Base-by-base conservation (phyloP, 2,888 invertebrate genomes). In the Cerceris rybyensis region DNA sequence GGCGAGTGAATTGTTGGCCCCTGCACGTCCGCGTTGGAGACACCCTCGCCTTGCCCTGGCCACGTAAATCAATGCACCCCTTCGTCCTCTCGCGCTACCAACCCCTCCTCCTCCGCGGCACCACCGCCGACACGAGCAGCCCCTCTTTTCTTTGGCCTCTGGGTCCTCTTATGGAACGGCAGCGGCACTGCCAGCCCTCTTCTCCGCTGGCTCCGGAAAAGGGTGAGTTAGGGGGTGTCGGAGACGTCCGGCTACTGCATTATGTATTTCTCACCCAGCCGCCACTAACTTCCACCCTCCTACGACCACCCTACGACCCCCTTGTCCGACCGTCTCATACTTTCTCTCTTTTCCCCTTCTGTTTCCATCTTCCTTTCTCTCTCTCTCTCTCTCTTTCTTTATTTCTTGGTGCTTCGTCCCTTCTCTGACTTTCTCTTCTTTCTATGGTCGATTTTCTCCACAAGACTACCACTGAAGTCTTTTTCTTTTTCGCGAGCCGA, bases 201-300 rank as follows among this genome's bases (percentile, higher is more conserved):
- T 70, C 78, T 75, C 71, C 42, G 72, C 16, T 46, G 46, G 54
- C 69, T 60, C 61, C 70, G 78, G 78, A 80, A 83, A 72, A 73
- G 85, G 84, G 84, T 87, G 89, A 90, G 89, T 88, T 87, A 87
- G 88, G 87, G 91, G 90, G 92, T 92, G 92, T 91, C 90, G 90
- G 91, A 91, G 91, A 91, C 92, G 92, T 92, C 92, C 91, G 90
- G 91, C 92, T 92, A 89, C 91, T 92, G 92, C 92, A 92, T 92
- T 92, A 92, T 92, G 92, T 92, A 92, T 92, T 92, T 92, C 89
- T 89, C 90, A 85, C 89, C 82, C 81, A 85, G 80, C 83, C 85
- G 70, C 87, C 87, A 80, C 87, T 85, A 86, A 88, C 86, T 84
- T 86, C 79, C 86, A 81, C 83, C 87, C 83, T 80, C 79, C 77